Conservation (phyloP, 2,113 vertebrate genomes). For the Pachycephala philippinensis region DNA sequence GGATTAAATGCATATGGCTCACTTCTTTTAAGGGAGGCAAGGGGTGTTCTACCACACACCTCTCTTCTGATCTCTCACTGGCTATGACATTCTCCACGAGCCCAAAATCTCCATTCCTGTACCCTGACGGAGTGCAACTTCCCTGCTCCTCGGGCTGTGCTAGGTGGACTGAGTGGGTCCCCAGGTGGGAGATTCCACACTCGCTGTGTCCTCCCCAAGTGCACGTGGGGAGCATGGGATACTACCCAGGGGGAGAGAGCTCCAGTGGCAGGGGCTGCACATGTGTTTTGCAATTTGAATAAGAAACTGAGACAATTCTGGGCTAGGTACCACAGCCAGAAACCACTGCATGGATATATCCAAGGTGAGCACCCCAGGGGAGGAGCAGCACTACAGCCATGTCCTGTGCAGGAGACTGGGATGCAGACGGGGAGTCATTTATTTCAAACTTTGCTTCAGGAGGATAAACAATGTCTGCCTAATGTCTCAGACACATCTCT, state of each 20-base stretch:
- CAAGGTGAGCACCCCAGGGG: accelerated
- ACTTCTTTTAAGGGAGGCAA: neutral
- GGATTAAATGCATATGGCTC: neutral
- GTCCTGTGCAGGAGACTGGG: neutral
- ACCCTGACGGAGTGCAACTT: neutral
- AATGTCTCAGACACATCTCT: accelerated
- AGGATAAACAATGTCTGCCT: neutral
- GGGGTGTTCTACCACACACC: neutral
- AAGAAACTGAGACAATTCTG: neutral
- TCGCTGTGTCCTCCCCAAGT: accelerated
- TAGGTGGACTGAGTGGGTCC: neutral
- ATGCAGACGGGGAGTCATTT: accelerated
- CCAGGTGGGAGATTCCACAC: accelerated
- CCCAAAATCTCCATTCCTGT: neutral
- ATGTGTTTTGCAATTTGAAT: neutral
- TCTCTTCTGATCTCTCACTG: neutral
- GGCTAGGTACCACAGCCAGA: neutral
- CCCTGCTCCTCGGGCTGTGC: accelerated
- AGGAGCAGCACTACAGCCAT: neutral
- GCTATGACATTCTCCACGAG: neutral
- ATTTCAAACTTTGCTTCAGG: neutral
- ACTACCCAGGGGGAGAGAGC: accelerated
- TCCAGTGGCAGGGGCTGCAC: neutral
- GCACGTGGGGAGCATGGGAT: accelerated
- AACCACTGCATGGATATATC: neutral